Conservation (phyloP, 2,797 vertebrate species). For the Hapalemur alaotrensis region DNA sequence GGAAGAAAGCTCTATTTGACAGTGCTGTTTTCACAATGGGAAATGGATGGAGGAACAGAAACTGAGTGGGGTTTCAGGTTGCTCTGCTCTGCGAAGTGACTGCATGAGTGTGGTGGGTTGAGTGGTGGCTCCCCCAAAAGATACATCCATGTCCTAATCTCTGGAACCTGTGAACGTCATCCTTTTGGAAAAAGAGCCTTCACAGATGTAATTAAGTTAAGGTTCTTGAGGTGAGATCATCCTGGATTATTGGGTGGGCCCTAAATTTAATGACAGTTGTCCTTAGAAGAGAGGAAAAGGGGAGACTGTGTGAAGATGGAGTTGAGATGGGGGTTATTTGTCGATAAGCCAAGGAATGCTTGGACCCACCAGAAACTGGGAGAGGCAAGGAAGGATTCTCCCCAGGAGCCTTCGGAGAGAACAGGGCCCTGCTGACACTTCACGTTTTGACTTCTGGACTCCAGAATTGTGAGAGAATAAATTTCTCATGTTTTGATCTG, state of each 20-base stretch:
- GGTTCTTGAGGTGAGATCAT: background rate
- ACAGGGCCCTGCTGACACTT: background rate
- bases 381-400: background rate
- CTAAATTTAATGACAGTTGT: background rate
- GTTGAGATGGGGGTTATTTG: background rate
- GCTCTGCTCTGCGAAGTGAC: background rate
- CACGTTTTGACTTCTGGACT: background rate
- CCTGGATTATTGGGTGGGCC: background rate
- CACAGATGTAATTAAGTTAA: background rate
- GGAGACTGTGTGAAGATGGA: background rate
- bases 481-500: background rate
- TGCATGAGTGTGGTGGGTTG: background rate
- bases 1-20: background rate
- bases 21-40: background rate
- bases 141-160: background rate
- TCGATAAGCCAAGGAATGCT: background rate
- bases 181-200: background rate
- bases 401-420: background rate
- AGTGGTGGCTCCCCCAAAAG: background rate
- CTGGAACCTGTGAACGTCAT: background rate
- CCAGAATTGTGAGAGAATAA: background rate
- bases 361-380: background rate
- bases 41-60: background rate
- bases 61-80: background rate
- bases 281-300: background rate